Base-by-base conservation (phyloP, 2,113 vertebrate genomes). In the Lophius piscatorius region DNA sequence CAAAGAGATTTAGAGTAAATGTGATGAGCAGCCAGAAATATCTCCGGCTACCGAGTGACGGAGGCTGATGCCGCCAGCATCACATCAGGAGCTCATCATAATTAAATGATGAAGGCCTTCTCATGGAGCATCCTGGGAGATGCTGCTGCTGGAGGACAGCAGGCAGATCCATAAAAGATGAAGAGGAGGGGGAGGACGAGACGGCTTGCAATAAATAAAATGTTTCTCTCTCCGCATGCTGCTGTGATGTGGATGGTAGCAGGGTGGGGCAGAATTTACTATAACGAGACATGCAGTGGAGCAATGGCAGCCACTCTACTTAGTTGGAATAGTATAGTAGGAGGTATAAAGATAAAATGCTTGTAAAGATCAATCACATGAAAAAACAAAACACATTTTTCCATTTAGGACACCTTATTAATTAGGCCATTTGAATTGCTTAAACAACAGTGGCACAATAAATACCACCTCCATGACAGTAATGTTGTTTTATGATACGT, bases 141-240 rank as follows among this genome's bases (percentile, higher is more conserved):
- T 80, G 84, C 72, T 64, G 71, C 38, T 64, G 80, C 63, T 63
- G 62, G 63, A 81, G 4, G 36, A 54, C 55, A 40, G 52, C 11
- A 9, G 51, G 24, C 36, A 56, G 60, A 84, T 47, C 85, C 81
- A 80, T 82, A 39, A 60, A 35, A 18, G 77, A 88, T 73, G 81
- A 18, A 2, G 47, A 46, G 16, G 57, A 44, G 38, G 41, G 12
- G 21, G 29, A 23, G 39, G 36, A 8, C 26, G 48, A 62, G 35
- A 20, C 38, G 21, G 65, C 33, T 49, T 58, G 44, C 45, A 65
- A 6, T 40, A 26, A 44, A 45, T 36, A 61, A 36, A 23, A 54
- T 31, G 39, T 49, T 24, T 29, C 23, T 55, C n/a, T 23, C 28
- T 29, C 35, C 42, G 21, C 44, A 39, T 35, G 28, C 72, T 55